Percentiles rank a stretch among this genome's conserved stretches.
phyloP scores from a whole-genome alignment of 2,888 invertebrate species.

The Eilema griseolum region DNA sequence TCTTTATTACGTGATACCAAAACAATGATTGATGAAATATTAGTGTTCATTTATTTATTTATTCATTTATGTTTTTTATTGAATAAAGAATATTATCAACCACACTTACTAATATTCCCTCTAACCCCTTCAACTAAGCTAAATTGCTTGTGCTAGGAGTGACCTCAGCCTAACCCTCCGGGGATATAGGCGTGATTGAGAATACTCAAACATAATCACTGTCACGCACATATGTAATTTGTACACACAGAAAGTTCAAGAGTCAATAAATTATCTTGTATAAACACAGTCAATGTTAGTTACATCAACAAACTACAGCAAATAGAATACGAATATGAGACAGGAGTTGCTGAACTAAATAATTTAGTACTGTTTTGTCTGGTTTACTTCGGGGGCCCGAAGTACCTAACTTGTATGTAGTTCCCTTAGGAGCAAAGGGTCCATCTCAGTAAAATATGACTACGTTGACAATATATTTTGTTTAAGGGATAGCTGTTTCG shows the following conservation, averaged over 20 bases:
- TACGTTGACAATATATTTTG: conserved; percentile 55
- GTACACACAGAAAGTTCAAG: conserved; percentile 14
- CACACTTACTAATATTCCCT: too few species aligned
- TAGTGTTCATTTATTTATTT: too few species aligned
- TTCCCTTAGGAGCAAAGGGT: conserved; percentile 40
- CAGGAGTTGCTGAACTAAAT: conserved; percentile 53
- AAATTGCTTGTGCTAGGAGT: too few species aligned
- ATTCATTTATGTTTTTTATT: too few species aligned
- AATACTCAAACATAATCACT: neutral
- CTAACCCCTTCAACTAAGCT: too few species aligned
- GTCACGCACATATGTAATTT: neutral
- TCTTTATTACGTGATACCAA: too few species aligned
- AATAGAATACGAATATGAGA: conserved; percentile 43
- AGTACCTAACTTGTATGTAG: conserved; percentile 39
- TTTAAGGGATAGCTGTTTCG: conserved; percentile 30
- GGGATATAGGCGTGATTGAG: too few species aligned
- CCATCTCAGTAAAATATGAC: conserved; percentile 52
- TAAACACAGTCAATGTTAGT: conserved; percentile 37
- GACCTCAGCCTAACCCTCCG: too few species aligned
- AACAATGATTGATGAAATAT: too few species aligned
- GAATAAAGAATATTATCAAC: too few species aligned
- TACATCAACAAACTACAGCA: conserved; percentile 38
- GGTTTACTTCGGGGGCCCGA: conserved; percentile 34
- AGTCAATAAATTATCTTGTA: conserved; percentile 36
- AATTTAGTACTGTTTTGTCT: conserved; percentile 55